Conservation (phyloP, 2,888 invertebrate species). For the Mythimna vitellina region DNA sequence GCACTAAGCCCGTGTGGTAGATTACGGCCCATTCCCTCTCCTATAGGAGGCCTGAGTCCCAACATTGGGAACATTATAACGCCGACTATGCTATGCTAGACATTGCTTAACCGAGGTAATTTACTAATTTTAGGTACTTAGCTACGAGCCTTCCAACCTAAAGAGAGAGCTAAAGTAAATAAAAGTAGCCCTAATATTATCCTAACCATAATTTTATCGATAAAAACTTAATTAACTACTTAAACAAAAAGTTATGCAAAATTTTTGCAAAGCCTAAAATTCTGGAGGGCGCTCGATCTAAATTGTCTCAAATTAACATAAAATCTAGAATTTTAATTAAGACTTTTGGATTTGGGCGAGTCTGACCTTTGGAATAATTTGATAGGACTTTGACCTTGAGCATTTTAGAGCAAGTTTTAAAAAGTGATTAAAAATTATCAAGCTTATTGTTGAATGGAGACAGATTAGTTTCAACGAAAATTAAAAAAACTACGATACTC, state of each 20-base stretch:
- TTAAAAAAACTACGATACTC: too few relatives aligned
- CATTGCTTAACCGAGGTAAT: too few relatives aligned
- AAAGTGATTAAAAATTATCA: constrained; percentile 14
- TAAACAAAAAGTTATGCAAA: constrained; percentile 51
- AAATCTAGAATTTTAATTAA: constrained; percentile 64
- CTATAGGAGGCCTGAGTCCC: too few relatives aligned
- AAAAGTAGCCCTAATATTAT: constrained; percentile 20
- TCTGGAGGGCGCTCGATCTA: constrained; percentile 43
- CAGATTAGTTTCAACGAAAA: too few relatives aligned
- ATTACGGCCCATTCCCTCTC: too few relatives aligned
- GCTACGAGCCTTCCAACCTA: neutral
- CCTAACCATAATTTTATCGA: constrained; percentile 23
- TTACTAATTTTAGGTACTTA: too few relatives aligned
- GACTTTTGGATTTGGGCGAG: constrained; percentile 44
- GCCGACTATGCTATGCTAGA: too few relatives aligned
- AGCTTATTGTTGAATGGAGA: neutral
- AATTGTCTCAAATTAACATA: constrained; percentile 64
- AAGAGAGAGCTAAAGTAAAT: constrained; percentile 15
- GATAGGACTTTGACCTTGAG: constrained; percentile 37
- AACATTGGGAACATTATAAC: too few relatives aligned
- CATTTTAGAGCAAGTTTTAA: constrained; percentile 28
- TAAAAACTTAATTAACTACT: constrained; percentile 39
- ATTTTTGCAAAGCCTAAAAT: constrained; percentile 51
- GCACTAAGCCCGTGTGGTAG: too few relatives aligned
- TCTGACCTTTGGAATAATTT: constrained; percentile 42